phyloP scores from a whole-genome alignment of 2,113 vertebrate species.

The Myrmophylax atrothorax region DNA sequence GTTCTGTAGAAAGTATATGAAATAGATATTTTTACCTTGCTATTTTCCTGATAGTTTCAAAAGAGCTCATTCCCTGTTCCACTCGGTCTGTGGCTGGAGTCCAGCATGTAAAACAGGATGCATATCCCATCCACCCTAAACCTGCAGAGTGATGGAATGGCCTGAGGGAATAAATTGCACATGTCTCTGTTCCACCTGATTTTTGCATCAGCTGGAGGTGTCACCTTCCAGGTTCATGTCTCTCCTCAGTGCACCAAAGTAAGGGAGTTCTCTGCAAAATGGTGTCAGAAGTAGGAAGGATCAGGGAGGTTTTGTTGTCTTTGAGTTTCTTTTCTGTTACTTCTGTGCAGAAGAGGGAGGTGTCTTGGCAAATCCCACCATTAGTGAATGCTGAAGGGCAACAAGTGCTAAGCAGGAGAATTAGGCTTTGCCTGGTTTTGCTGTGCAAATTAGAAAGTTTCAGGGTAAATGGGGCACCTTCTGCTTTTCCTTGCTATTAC shows the following conservation, averaged over 20 bases:
- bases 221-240: slow-evolving; percentile 29
- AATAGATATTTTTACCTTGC: background rate
- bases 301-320: background rate
- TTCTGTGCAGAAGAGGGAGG: background rate
- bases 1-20: background rate
- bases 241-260: background rate
- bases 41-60: background rate
- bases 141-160: background rate
- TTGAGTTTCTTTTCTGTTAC: background rate
- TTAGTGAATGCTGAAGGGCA: background rate
- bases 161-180: background rate
- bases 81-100: background rate
- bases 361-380: background rate
- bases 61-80: background rate
- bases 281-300: background rate
- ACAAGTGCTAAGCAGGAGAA: background rate
- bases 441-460: background rate
- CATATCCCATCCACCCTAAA: background rate
- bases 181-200: slow-evolving; percentile 46
- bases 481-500: background rate
- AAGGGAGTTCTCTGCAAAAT: background rate
- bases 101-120: background rate
- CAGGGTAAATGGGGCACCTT: background rate
- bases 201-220: slow-evolving; percentile 47
- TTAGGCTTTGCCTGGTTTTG: background rate